phyloP scores from a whole-genome alignment of 2,797 vertebrate genomes.

The Enteromius unitaeniatus region DNA sequence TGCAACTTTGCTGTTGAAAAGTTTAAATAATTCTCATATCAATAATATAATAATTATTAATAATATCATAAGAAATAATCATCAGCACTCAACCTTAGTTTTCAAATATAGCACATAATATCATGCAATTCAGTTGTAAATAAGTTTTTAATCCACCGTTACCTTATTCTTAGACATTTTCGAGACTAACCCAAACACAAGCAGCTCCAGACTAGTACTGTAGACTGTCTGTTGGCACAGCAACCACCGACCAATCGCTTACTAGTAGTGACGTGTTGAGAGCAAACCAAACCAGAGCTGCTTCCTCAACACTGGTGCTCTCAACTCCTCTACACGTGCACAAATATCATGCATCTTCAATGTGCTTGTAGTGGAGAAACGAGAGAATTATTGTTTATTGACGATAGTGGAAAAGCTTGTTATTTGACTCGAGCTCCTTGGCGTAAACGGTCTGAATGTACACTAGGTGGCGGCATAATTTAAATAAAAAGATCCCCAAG shows the following conservation, averaged over 20 bases:
- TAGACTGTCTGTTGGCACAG: slow-evolving; percentile 33
- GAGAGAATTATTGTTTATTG: background rate
- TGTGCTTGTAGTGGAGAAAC: background rate
- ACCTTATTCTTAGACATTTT: slow-evolving; percentile 73
- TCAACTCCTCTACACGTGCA: background rate
- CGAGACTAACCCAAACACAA: background rate
- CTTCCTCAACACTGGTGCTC: too few species aligned
- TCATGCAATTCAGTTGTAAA: background rate
- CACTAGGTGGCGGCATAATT: slow-evolving; percentile 30
- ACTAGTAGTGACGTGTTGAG: background rate
- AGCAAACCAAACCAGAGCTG: background rate
- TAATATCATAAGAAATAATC: too few species aligned
- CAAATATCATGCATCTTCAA: background rate
- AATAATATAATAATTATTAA: too few species aligned
- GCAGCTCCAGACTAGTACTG: background rate
- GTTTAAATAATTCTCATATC: too few species aligned
- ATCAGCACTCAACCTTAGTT: background rate
- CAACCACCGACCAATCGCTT: slow-evolving; percentile 35
- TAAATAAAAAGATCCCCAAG: background rate
- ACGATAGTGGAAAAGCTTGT: background rate
- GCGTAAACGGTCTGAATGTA: background rate
- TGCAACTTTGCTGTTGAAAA: background rate
- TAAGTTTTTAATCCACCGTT: background rate
- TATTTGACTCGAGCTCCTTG: background rate
- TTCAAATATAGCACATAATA: background rate